phyloP scores from a whole-genome alignment of 2,888 invertebrate genomes.

The Phymatocera aterrima region DNA sequence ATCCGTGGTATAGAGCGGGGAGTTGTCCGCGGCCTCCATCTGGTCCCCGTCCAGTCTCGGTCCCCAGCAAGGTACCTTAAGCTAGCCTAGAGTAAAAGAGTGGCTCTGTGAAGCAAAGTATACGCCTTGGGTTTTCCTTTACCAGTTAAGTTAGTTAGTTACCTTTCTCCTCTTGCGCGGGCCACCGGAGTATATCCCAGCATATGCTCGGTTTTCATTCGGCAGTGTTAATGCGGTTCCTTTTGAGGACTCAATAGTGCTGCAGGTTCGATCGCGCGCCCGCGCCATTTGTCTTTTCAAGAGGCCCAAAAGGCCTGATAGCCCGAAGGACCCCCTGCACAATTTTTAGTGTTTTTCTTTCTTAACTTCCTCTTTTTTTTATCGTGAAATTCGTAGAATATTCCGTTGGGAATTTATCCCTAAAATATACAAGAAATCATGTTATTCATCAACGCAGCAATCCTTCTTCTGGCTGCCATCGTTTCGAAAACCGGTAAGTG shows the following conservation, averaged over 20 bases:
- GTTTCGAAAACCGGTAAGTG: slow-evolving; percentile 1
- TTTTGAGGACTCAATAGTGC: slow-evolving; percentile 7
- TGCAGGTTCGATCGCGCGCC: neutral
- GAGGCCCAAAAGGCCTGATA: neutral
- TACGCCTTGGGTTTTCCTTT: slow-evolving; percentile 39
- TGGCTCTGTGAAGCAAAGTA: neutral
- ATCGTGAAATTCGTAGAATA: neutral
- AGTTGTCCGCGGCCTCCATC: slow-evolving; percentile 17
- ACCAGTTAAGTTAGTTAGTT: slow-evolving; percentile 14
- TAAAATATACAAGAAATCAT: neutral
- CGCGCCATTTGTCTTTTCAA: neutral
- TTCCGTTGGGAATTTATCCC: neutral
- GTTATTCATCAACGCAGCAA: slow-evolving; percentile 1
- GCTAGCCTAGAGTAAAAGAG: too few relatives aligned
- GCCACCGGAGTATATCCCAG: slow-evolving; percentile 20
- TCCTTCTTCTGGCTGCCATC: neutral
- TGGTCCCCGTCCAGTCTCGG: neutral
- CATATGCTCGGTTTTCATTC: slow-evolving; percentile 29
- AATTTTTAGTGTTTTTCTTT: neutral
- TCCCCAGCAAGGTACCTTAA: neutral
- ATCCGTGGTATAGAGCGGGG: neutral
- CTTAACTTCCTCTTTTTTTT: neutral
- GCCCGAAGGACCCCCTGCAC: neutral
- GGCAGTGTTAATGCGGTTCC: slow-evolving; percentile 19
- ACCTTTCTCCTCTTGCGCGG: slow-evolving; percentile 44